Evolutionary conservation across 2,888 invertebrate genomes (phyloP), one percentile per base, ranked within the genome.

Genomic region (Hirtodrosophila trivittata): DNA sequence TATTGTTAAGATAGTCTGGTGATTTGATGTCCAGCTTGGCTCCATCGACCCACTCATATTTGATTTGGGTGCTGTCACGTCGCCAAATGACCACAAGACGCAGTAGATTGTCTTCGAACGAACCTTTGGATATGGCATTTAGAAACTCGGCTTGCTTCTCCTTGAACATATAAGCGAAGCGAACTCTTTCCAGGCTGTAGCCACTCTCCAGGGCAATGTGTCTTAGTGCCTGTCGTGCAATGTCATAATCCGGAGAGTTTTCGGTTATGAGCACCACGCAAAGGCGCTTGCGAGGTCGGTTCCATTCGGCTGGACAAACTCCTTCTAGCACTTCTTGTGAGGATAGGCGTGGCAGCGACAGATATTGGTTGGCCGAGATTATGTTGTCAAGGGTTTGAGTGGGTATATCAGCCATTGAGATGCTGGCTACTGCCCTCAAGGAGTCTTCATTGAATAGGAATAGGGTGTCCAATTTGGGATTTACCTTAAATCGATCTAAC

Each of bases 71-170:
- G 7, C 94, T 93, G 87, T 97, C 97, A 33, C 95, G 93, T 1
- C 98, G 93, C 97, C 98, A 98, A 67, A 98, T 93, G 39, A 98
- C 94, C 1, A 97, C 97, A 60, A 98, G 94, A 75, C 96, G 94
- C 63, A 96, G 92, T 37, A 95, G 91, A 43, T 95, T 93, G 71
- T 94, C 95, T 70, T 92, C 89, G 0, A 85, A 76, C 0, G 92
- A 93, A 67, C 94, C 93, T 86, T 92, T 91, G 69, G 91, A 86
- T 63, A 91, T 86, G 7, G 89, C 89, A 64, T 94, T 94, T 14
- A 97, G 93, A 91, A 98, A 97, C 75, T 94, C 95, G 1, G 94
- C 92, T 91, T 98, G 97, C 66, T 90, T 91, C 49, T 91, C 91
- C 87, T 94, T 94, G 87, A 95, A 97, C 62, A 98, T 94, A 88